Percentiles rank a stretch among this genome's conserved stretches.
Evolutionary conservation across 2,888 invertebrate genomes (phyloP).

Genomic region (Dysmachus trigonus): DNA sequence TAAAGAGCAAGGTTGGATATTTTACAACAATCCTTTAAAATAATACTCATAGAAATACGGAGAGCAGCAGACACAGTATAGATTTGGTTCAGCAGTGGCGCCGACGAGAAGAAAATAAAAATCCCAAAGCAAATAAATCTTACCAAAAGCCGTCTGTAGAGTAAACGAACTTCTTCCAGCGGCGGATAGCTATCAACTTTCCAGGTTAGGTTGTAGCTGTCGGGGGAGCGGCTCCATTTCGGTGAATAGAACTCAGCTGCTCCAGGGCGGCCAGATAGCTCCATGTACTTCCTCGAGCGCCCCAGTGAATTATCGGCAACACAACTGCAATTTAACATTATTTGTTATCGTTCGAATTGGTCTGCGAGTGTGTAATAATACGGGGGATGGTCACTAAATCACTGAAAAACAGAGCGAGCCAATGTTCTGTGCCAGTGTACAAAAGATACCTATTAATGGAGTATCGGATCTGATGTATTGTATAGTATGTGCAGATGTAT

Average conservation of each 20-base stretch:
- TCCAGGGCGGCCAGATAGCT: constrained; percentile 76
- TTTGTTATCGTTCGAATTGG: constrained; percentile 24
- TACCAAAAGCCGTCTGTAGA: constrained; percentile 75
- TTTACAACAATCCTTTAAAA: constrained; percentile 12
- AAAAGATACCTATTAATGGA: background rate
- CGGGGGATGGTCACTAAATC: constrained; percentile 31
- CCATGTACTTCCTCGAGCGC: constrained; percentile 74
- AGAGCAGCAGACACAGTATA: background rate
- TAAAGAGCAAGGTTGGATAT: background rate
- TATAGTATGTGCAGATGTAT: background rate
- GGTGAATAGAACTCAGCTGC: constrained; percentile 75
- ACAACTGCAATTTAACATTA: constrained; percentile 66
- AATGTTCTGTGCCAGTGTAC: background rate
- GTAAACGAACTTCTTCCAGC: constrained; percentile 74
- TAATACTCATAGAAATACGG: background rate
- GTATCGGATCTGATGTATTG: no score
- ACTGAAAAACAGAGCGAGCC: background rate
- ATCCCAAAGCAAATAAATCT: constrained; percentile 52
- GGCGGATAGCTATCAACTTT: constrained; percentile 78
- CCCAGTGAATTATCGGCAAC: constrained; percentile 77
- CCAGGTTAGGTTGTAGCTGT: constrained; percentile 74
- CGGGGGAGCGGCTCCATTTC: constrained; percentile 70
- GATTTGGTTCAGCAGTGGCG: background rate
- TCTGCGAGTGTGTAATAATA: constrained; percentile 30
- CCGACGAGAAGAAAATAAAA: constrained; percentile 7